Conservation (phyloP, 2,113 vertebrate species). For the Arothron firmamentum region DNA sequence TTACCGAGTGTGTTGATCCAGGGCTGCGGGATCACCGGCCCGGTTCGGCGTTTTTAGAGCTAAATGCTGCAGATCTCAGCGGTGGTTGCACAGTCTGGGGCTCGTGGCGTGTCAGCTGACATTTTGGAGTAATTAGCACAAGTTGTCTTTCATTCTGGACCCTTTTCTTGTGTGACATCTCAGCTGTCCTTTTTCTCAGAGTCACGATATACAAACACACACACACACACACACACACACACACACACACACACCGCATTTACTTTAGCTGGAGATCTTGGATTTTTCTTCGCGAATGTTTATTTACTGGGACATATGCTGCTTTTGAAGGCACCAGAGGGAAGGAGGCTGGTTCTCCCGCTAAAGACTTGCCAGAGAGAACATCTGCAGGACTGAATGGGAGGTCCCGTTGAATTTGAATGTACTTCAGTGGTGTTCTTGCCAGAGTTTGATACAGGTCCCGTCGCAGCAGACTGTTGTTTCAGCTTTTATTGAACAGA, state of each 20-base stretch:
- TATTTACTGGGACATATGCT: constrained; percentile 40
- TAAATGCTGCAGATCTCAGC: constrained; percentile 10
- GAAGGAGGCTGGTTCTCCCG: constrained; percentile 52
- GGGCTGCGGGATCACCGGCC: neutral
- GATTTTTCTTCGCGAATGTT: constrained; percentile 1
- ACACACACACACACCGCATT: no score
- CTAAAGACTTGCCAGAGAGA: constrained; percentile 66
- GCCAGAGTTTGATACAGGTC: constrained; percentile 47
- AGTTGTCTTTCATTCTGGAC: constrained; percentile 2
- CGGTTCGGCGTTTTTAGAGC: constrained; percentile 2
- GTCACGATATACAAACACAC: no score
- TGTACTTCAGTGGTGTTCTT: constrained; percentile 33
- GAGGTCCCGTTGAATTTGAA: constrained; percentile 57
- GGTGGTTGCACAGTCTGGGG: neutral
- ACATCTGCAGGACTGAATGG: constrained; percentile 69
- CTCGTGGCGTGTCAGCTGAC: constrained; percentile 10
- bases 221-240: no score
- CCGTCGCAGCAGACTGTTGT: constrained; percentile 54
- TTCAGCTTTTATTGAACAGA: constrained; percentile 40
- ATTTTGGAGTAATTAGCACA: constrained; percentile 8
- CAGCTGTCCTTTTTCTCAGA: neutral
- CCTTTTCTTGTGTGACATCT: constrained; percentile 9
- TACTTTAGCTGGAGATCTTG: neutral
- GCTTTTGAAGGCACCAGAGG: constrained; percentile 51
- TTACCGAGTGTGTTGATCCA: constrained; percentile 2